Evolutionary conservation across 2,888 invertebrate species (phyloP), one percentile per base, ranked within the genome.

Genomic region (Drosophila fungiperda): DNA sequence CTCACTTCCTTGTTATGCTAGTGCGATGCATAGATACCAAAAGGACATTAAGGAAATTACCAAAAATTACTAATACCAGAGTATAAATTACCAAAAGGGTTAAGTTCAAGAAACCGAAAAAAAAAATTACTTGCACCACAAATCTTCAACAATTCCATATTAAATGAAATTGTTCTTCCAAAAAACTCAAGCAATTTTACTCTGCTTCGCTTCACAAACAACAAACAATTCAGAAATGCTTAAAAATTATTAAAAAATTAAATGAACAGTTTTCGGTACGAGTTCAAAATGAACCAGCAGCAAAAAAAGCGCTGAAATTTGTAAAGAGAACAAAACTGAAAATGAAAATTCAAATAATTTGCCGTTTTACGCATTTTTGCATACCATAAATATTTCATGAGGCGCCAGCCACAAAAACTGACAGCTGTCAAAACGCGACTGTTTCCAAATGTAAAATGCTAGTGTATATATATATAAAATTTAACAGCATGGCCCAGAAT

Each of bases 41-140:
- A 67, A 70, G 84, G 89, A 83, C 91, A 91, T 90, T 90, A 88
- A 90, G 89, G 89, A 90, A 90, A 90, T 90, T 84, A 90, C 90
- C 75, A 77, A 90, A 80, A 90, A 91, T 89, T 68, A 81, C 68
- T 73, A 70, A 60, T 62, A 53, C 50, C 61, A 49, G 52, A 67
- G 82, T 79, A 82, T 89, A 85, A 77, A 87, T 83, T 83, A 86
- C 83, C 45, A 48, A 60, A 33, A 36, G 42, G n/a, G 42, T 4
- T 45, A n/a, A 42, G 53, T 35, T 59, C n/a, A 59, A 49, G 52
- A 12, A 9, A 12, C 9, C 58, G 42, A 20, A 7, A 4, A 45
- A 55, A 55, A 55, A 26, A n/a, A 26, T 49, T 20, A 38, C 12
- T n/a, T 62, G 26, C 33, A 23, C 3, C 23, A 6, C 40, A 61